Percentiles rank a stretch among this genome's conserved stretches.
Evolutionary conservation across 2,797 vertebrate species (phyloP).

Genomic region (Steatocranus sp.): DNA sequence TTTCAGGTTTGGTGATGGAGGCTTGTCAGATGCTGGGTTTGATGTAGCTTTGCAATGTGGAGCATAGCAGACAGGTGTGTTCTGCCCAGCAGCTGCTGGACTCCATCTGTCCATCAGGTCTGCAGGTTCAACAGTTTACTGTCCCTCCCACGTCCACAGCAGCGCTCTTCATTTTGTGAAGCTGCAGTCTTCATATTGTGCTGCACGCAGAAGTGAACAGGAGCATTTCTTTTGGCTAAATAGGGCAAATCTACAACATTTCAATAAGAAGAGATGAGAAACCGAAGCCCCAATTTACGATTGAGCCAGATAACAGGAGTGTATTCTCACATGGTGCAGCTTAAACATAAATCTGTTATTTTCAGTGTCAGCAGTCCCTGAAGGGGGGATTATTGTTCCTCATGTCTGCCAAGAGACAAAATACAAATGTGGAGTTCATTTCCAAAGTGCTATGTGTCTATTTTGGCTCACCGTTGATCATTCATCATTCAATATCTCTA

Average conservation of each 20-base stretch:
- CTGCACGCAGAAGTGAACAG: neutral
- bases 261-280: neutral
- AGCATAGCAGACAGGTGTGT: constrained; percentile 5
- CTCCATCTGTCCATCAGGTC: neutral
- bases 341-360: constrained; percentile 42
- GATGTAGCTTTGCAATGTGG: neutral
- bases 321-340: constrained; percentile 17
- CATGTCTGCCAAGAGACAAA: constrained; percentile 42
- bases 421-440: constrained; percentile 36
- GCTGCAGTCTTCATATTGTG: neutral
- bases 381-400: constrained; percentile 41
- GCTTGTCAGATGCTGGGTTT: constrained; percentile 29
- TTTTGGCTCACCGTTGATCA: constrained; percentile 18
- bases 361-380: constrained; percentile 43
- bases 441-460: constrained; percentile 23
- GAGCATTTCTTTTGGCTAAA: neutral
- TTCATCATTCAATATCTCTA: constrained; percentile 12
- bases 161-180: neutral
- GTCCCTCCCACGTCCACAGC: neutral
- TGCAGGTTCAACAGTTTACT: neutral
- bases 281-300: constrained; percentile 12
- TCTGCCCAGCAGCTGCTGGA: neutral
- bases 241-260: constrained; percentile 19
- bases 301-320: constrained; percentile 20
- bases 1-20: constrained; percentile 25